Evolutionary conservation across 2,888 invertebrate genomes (phyloP), one percentile per base, ranked within the genome.

Genomic region (Coelogynopora nodosa): DNA sequence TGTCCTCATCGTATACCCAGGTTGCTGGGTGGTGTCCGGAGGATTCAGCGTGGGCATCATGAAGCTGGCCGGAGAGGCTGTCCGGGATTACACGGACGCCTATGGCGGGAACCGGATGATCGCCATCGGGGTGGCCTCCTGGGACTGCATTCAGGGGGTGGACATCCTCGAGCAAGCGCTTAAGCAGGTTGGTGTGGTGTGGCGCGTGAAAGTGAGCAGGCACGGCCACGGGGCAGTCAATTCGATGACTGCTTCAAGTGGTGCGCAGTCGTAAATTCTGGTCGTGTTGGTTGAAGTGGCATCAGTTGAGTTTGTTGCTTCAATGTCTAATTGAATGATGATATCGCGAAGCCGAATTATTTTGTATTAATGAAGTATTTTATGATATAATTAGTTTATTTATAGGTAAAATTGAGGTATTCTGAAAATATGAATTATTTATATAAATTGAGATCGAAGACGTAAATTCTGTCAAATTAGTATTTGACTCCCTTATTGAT

Each of bases 21-120:
- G 91, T 83, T 91, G 92, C 0, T 92, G 92, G 92, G 92, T 92
- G 81, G 90, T 91, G 0, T 92, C 92, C 18, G 92, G 91, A 23
- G 92, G 92, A 0, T 91, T 90, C 67, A 90, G 92, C 88, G 90
- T 91, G 27, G 92, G 92, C 0, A 92, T 92, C 26, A 92, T 92
- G 92, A 91, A 92, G 88, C 90, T 91, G 88, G 91, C 92, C 0
- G 92, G 92, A 0, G 91, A 92, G 87, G 92, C 92, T 2, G 91
- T 92, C 5, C 88, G 90, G 31, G 91, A 92, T 84, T 90, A 90
- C 88, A 89, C 90, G 0, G 88, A 91, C 13, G 90, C 90, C 0
- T 88, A 90, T 2, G 89, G 90, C 0, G 89, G 89, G 0, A 89
- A 90, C 87, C 89, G 90, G 49, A 90, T 92, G 30, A 90, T 91